Evolutionary conservation across 2,797 vertebrate species (phyloP).

Genomic region (Leptodactylus fallax): DNA sequence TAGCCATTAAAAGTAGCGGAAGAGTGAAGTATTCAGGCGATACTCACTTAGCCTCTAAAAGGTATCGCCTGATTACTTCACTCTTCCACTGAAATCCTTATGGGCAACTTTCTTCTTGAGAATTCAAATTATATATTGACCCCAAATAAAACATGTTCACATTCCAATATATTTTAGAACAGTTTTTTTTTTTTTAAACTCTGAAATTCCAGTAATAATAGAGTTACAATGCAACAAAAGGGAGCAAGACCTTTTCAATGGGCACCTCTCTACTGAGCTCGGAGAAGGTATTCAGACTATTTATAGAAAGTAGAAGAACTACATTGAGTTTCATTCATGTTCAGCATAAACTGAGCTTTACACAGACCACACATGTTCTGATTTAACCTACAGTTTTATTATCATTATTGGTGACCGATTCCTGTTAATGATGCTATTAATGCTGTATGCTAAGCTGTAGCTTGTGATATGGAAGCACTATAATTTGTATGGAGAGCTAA

Average conservation of each 20-base stretch:
- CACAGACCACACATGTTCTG: neutral
- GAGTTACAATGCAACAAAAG: neutral
- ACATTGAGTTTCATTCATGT: neutral
- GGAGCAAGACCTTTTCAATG: neutral
- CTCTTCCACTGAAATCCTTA: too few relatives aligned
- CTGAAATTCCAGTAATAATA: neutral
- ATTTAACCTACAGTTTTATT: neutral
- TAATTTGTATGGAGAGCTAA: neutral
- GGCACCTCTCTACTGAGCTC: neutral
- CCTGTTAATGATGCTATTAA: neutral
- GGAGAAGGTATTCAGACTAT: neutral
- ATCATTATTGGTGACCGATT: neutral
- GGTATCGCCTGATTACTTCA: too few relatives aligned
- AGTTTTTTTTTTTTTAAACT: too few relatives aligned
- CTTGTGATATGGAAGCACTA: neutral
- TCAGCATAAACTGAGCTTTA: neutral
- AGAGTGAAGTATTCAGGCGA: too few relatives aligned
- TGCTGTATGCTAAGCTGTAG: neutral
- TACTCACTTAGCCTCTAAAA: too few relatives aligned
- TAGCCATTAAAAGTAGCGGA: too few relatives aligned
- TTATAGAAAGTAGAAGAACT: slow-evolving; percentile 9
- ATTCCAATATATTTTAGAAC: neutral
- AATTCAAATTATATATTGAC: neutral
- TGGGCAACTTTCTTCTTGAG: too few relatives aligned
- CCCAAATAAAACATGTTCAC: neutral